These are phyloP conservation scores for Brachyistius frenatus DNA, from an alignment of 2,113 vertebrate genomes.

Conservation along the genomic window DNA sequence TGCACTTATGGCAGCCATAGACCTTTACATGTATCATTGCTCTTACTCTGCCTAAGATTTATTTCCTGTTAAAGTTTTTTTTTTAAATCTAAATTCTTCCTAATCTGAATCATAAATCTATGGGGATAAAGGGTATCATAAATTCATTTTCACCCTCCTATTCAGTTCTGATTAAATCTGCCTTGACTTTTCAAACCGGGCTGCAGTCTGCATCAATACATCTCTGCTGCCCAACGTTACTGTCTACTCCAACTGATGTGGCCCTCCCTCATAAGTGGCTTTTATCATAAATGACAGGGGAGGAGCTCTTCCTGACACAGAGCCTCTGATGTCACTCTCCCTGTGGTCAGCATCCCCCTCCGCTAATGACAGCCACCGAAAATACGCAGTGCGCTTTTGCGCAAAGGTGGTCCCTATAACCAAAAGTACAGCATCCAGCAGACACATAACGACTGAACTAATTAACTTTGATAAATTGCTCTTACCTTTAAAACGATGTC, in stretches of 20 bases:
- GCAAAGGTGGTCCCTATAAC: slow-evolving; percentile 6
- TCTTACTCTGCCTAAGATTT: too few relatives aligned
- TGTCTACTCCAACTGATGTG: slow-evolving; percentile 1
- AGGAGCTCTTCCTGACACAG: slow-evolving; percentile 63
- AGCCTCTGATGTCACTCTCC: slow-evolving; percentile 65
- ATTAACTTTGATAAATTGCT: background rate
- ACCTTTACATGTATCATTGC: too few relatives aligned
- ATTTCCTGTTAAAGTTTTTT: background rate
- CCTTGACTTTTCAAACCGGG: background rate
- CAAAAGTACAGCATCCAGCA: background rate
- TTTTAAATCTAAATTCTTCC: background rate
- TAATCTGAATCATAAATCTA: too few relatives aligned
- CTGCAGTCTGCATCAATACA: slow-evolving; percentile 9
- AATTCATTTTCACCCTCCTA: too few relatives aligned
- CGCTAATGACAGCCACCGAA: slow-evolving; percentile 1
- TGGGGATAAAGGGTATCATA: too few relatives aligned
- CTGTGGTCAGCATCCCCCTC: slow-evolving; percentile 17
- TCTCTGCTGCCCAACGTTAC: slow-evolving; percentile 15
- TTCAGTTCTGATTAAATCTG: background rate
- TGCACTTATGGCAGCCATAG: too few relatives aligned
- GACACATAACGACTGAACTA: background rate
- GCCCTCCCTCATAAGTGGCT: slow-evolving; percentile 38
- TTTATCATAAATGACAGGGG: slow-evolving; percentile 58
- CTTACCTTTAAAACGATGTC: slow-evolving; percentile 94
- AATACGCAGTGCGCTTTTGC: slow-evolving; percentile 72